Evolutionary conservation across 2,113 vertebrate genomes (phyloP).

Genomic region (Pomatorhinus ruficollis): DNA sequence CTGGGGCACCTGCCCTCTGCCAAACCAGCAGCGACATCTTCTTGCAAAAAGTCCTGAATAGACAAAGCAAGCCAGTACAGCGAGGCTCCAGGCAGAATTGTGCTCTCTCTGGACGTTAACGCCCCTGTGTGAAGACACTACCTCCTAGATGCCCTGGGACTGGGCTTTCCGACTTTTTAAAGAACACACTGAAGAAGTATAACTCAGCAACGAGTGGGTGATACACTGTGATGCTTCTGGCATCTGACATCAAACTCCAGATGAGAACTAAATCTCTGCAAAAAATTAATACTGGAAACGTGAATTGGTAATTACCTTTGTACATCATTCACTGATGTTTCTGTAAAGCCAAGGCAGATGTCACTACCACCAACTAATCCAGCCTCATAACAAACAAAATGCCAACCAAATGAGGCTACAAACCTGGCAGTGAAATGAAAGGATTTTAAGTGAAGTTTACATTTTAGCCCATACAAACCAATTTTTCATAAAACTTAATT

Average conservation of each 20-base stretch:
- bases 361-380: not conserved
- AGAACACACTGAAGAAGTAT: not conserved
- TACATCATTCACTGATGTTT: not conserved
- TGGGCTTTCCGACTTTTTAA: not conserved
- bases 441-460: not conserved
- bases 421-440: not conserved
- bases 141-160: not conserved
- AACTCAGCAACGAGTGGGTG: not conserved
- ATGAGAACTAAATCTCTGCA: not conserved
- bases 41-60: rapidly evolving
- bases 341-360: not conserved
- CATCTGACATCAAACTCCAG: not conserved
- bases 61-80: not conserved
- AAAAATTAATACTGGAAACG: not conserved
- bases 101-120: not conserved
- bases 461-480: not conserved
- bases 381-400: not conserved
- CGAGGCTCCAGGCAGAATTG: not conserved
- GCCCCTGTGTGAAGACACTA: rapidly evolving
- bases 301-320: not conserved
- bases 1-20: not conserved
- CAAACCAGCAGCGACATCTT: rapidly evolving
- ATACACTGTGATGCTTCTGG: not conserved
- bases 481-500: not conserved
- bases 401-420: not conserved